Evolutionary conservation across 2,888 invertebrate species (phyloP).

Genomic region (Alitta virens): DNA sequence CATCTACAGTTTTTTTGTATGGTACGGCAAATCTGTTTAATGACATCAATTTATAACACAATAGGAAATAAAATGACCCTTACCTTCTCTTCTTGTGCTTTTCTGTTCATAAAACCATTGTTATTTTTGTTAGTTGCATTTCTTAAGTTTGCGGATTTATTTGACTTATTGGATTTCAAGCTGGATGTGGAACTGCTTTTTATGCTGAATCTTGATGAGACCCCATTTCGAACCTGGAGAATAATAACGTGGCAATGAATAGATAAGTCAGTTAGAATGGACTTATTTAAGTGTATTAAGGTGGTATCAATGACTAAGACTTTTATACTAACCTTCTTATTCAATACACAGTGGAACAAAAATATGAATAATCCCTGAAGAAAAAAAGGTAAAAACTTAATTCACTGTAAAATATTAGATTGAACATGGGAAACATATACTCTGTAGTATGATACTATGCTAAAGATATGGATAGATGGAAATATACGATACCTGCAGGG

Average conservation of each 20-base stretch:
- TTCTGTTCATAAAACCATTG: no score
- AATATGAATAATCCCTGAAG: slow-evolving; percentile 32
- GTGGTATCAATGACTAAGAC: not conserved
- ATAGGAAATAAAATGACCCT: no score
- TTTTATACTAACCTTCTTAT: slow-evolving; percentile 30
- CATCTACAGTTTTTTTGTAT: no score
- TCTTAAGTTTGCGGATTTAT: slow-evolving; percentile 11
- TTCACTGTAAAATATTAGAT: not conserved
- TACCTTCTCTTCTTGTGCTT: no score
- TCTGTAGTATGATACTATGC: no score
- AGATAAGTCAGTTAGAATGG: not conserved
- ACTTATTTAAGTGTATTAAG: not conserved
- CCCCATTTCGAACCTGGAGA: slow-evolving; percentile 10
- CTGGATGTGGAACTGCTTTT: slow-evolving; percentile 4
- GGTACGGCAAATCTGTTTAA: no score
- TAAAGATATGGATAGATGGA: no score
- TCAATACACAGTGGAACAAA: slow-evolving; percentile 30
- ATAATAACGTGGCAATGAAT: not conserved
- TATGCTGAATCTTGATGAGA: slow-evolving; percentile 4
- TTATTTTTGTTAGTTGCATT: no score
- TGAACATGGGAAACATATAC: no score
- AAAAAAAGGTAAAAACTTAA: slow-evolving; percentile 10
- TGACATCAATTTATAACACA: no score
- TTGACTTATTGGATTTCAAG: slow-evolving; percentile 10
- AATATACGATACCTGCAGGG: slow-evolving; percentile 28